Percentiles rank a stretch among this genome's conserved stretches.
These are phyloP conservation scores for Tragulus kanchil DNA, from an alignment of 2,113 vertebrate species.

Conservation along the genomic window DNA sequence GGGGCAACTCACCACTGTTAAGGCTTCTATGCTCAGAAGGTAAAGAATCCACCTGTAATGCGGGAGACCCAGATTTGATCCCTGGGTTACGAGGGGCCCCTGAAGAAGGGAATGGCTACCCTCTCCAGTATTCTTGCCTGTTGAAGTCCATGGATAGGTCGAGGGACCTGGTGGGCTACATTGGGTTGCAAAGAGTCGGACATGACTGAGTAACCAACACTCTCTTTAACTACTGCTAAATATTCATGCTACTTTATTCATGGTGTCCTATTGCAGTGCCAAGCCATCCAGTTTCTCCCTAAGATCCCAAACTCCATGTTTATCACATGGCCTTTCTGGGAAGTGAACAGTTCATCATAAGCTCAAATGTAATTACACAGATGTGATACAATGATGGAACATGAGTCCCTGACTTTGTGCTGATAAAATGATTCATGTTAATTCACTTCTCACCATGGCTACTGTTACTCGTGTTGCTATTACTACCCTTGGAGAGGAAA, in stretches of 20 bases:
- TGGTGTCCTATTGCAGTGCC: neutral
- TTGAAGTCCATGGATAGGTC: neutral
- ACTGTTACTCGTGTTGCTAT: neutral
- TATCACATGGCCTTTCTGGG: neutral
- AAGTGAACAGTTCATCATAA: neutral
- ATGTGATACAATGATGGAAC: too few relatives aligned
- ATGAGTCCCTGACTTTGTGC: fast-evolving
- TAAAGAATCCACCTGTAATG: neutral
- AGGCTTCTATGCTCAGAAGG: neutral
- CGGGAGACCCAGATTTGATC: neutral
- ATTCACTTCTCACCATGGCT: fast-evolving
- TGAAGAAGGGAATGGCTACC: neutral
- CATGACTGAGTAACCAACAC: neutral
- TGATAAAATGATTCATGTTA: neutral
- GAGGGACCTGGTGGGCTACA: neutral
- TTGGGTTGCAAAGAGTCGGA: neutral
- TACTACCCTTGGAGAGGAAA: too few relatives aligned
- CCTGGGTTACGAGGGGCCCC: neutral
- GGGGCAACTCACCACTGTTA: neutral
- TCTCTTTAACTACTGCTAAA: fast-evolving
- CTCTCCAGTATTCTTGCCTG: neutral
- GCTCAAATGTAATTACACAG: neutral
- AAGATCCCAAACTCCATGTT: neutral
- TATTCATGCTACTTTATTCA: neutral
- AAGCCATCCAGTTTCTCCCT: neutral